phyloP scores from a whole-genome alignment of 1,140 invertebrate genomes.

The Maconellicoccus hirsutus region DNA sequence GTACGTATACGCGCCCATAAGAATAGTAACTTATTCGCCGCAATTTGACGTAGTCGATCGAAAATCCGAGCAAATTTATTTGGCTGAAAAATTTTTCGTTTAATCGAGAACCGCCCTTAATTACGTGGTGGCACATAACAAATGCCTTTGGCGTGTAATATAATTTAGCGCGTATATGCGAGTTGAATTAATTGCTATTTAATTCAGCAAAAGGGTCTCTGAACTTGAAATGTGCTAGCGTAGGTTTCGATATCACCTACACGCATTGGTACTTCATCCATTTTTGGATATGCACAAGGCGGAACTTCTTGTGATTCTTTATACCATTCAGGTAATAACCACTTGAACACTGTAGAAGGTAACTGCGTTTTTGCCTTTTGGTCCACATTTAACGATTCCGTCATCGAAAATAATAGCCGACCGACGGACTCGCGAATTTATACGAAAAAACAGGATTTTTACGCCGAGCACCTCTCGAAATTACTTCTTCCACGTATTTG shows the following conservation, averaged over 20 bases:
- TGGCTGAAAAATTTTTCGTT: too few relatives aligned
- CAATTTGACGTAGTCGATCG: too few relatives aligned
- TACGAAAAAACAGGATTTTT: too few relatives aligned
- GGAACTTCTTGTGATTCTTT: constrained; percentile 14
- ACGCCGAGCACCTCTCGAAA: too few relatives aligned
- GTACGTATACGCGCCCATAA: too few relatives aligned
- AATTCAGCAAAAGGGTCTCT: constrained; percentile 21
- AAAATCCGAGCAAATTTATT: too few relatives aligned
- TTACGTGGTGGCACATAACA: neutral
- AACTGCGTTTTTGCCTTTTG: constrained; percentile 6
- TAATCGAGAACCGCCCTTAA: neutral
- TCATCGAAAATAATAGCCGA: constrained; percentile 18
- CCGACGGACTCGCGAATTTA: too few relatives aligned
- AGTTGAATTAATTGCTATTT: constrained; percentile 15
- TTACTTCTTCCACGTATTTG: too few relatives aligned
- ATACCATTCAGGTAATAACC: constrained; percentile 19
- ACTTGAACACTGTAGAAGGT: constrained; percentile 16
- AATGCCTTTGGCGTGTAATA: neutral
- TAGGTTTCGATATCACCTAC: constrained; percentile 17
- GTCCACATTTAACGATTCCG: constrained; percentile 19
- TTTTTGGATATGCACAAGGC: constrained; percentile 20
- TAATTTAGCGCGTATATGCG: constrained; percentile 8
- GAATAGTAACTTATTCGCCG: too few relatives aligned
- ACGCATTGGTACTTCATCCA: constrained; percentile 22
- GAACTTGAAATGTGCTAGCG: constrained; percentile 21